Evolutionary conservation across 2,797 vertebrate species (phyloP).

Genomic region (Helarctos malayanus): DNA sequence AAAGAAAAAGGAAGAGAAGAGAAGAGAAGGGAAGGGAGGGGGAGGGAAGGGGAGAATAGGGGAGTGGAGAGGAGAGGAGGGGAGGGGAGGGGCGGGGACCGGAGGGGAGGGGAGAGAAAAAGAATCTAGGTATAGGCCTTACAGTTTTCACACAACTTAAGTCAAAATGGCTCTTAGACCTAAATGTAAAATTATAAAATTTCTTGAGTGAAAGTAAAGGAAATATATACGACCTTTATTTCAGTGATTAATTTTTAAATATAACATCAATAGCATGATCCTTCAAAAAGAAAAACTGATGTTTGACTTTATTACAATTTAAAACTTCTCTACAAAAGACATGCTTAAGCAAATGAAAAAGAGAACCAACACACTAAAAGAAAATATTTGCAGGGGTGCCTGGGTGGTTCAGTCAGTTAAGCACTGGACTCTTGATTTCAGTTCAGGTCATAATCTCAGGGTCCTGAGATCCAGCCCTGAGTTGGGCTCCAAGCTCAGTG

Average conservation of each 20-base stretch:
- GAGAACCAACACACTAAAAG: not conserved
- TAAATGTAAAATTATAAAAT: not conserved
- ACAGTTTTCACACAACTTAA: not conserved
- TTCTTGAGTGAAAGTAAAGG: not conserved
- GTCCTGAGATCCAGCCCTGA: too few species aligned
- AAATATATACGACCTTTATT: not conserved
- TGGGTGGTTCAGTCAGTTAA: too few species aligned
- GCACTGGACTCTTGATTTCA: too few species aligned
- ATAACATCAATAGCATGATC: not conserved
- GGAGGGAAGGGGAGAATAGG: too few species aligned
- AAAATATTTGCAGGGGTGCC: not conserved
- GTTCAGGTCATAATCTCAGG: too few species aligned
- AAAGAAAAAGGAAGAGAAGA: too few species aligned
- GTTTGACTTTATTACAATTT: not conserved
- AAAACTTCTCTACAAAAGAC: not conserved
- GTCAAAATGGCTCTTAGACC: not conserved
- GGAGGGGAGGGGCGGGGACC: too few species aligned
- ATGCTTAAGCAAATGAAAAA: not conserved
- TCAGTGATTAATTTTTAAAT: not conserved
- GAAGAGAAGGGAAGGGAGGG: too few species aligned
- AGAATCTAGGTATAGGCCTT: not conserved
- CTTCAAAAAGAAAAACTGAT: not conserved
- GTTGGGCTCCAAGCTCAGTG: too few species aligned
- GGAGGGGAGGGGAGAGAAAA: not conserved
- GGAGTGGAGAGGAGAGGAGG: too few species aligned